A percentile compares a stretch with the other conserved stretches of the same genome.
These are phyloP conservation scores for Drosophila erecta DNA, from an alignment of 1,140 invertebrate species.

Conservation along the genomic window DNA sequence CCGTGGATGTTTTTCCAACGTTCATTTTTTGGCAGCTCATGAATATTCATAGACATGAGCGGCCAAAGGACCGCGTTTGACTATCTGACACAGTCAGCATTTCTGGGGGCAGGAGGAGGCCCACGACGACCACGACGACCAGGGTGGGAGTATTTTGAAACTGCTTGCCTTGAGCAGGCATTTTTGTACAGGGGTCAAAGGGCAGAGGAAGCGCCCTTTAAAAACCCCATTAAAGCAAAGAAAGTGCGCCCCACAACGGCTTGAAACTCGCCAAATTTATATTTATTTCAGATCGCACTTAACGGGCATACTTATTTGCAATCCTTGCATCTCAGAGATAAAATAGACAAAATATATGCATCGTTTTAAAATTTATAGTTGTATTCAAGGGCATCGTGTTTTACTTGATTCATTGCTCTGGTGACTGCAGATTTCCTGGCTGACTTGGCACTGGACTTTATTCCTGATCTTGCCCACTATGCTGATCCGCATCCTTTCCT, in stretches of 20 bases:
- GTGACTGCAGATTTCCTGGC: background rate
- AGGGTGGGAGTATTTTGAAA: conserved; percentile 25
- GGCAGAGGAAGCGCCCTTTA: background rate
- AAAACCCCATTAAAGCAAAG: conserved; percentile 3
- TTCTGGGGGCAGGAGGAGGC: background rate
- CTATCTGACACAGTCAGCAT: conserved; percentile 65
- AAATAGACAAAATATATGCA: no score
- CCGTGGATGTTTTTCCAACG: conserved; percentile 23
- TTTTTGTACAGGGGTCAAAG: background rate
- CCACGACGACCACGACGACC: background rate
- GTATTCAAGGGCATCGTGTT: no score
- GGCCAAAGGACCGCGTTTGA: conserved; percentile 53
- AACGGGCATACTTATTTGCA: background rate
- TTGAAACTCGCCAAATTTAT: background rate
- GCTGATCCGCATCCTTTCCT: background rate
- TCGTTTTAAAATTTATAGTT: no score
- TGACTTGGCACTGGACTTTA: background rate
- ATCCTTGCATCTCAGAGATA: no score
- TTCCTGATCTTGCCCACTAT: no score
- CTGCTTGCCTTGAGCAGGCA: conserved; percentile 21
- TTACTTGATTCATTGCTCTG: no score
- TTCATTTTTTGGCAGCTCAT: conserved; percentile 76
- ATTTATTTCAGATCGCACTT: background rate
- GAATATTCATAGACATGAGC: conserved; percentile 81
- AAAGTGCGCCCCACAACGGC: background rate